These are phyloP conservation scores for Coregonus suidteri DNA, from an alignment of 2,797 vertebrate genomes.

Conservation along the genomic window DNA sequence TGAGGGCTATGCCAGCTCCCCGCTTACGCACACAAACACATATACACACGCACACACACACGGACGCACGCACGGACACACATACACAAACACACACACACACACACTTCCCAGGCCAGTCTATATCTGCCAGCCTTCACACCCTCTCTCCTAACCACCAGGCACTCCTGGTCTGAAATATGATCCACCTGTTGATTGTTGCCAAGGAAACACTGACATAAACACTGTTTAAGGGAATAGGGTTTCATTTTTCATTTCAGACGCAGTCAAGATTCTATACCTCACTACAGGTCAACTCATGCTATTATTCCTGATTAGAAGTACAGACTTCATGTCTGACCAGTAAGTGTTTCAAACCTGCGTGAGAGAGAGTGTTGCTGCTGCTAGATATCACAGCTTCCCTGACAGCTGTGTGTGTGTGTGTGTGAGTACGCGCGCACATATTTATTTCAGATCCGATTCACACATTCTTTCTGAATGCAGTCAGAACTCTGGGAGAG, in stretches of 20 bases:
- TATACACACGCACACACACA: not conserved
- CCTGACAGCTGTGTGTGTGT: conserved; percentile 49
- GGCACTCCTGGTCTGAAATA: conserved; percentile 11
- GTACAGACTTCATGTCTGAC: not conserved
- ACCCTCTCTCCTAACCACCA: not conserved
- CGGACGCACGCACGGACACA: too few species aligned
- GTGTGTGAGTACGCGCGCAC: conserved; percentile 4
- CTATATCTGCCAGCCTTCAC: not conserved
- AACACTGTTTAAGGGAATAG: conserved; percentile 1
- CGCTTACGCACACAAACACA: not conserved
- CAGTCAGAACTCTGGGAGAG: conserved; percentile 55
- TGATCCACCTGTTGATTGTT: conserved; percentile 23
- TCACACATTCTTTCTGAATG: conserved; percentile 62
- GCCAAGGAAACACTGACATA: conserved; percentile 18
- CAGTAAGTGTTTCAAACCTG: not conserved
- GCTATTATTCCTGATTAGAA: not conserved
- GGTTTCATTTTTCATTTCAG: not conserved
- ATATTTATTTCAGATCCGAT: conserved; percentile 37
- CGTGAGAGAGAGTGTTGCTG: not conserved
- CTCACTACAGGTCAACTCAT: not conserved
- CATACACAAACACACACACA: too few species aligned
- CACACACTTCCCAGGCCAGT: not conserved
- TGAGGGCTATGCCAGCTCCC: not conserved
- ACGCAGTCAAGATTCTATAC: not conserved
- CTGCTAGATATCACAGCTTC: not conserved